Evolutionary conservation across 1,140 invertebrate species (phyloP).

Genomic region (Drosophila grimshawi): DNA sequence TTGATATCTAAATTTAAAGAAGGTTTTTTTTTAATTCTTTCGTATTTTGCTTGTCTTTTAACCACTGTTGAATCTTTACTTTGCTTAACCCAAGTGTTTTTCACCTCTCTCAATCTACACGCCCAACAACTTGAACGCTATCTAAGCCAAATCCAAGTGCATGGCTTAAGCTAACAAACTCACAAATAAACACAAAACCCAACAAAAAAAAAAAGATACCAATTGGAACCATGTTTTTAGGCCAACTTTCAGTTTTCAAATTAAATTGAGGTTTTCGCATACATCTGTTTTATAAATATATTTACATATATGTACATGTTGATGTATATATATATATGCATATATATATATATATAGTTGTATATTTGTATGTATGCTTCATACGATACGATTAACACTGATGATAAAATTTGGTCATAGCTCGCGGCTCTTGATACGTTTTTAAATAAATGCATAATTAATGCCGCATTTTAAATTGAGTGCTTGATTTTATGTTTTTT

Average conservation of each 20-base stretch:
- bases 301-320: no score
- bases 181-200: not conserved
- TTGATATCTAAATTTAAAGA: no score
- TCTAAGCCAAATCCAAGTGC: constrained; percentile 9
- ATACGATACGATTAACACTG: constrained; percentile 10
- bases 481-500: constrained; percentile 27
- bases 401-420: constrained; percentile 61
- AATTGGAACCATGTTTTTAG: constrained; percentile 72
- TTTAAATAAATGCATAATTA: constrained; percentile 78
- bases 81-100: no score
- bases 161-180: not conserved
- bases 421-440: constrained; percentile 51
- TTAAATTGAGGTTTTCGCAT: constrained; percentile 68
- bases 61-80: no score
- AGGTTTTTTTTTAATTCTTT: no score
- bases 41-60: no score
- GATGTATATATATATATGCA: no score
- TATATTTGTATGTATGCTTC: no score
- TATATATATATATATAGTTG: no score
- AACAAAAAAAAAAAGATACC: not conserved
- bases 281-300: constrained; percentile 33
- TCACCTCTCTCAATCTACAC: no score
- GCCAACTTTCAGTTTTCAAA: constrained; percentile 79
- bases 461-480: constrained; percentile 52
- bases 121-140: not conserved